Conservation (phyloP, 2,113 vertebrate species). For the Edolisoma coerulescens region DNA sequence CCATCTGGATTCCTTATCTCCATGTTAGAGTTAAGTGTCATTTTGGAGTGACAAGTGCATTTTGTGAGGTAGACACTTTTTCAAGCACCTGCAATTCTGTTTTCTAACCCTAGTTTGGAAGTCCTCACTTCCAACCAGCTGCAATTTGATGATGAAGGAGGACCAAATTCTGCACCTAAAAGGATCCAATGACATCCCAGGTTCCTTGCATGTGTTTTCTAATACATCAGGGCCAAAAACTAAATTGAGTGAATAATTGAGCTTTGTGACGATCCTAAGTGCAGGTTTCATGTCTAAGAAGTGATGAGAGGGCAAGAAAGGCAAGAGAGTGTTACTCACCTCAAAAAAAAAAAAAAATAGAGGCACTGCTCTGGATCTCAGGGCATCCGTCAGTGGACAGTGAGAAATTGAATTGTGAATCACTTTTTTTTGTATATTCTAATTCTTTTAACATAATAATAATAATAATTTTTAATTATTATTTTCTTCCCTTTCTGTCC, state of each 20-base stretch:
- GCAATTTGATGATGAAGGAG: background rate
- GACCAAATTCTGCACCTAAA: background rate
- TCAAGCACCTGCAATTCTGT: background rate
- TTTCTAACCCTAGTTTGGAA: background rate
- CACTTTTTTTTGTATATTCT: background rate
- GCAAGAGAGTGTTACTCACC: background rate
- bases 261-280: background rate
- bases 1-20: background rate
- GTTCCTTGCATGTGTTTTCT: background rate
- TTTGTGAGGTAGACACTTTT: background rate
- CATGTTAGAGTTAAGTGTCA: background rate
- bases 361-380: accelerated
- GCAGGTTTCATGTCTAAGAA: background rate
- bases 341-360: background rate
- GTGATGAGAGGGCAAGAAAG: background rate
- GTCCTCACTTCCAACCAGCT: background rate
- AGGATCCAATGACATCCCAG: background rate
- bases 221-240: background rate
- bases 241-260: background rate
- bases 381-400: too few relatives aligned
- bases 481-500: background rate
- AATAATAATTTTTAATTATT: background rate
- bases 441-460: background rate
- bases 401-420: background rate
- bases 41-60: background rate